Conservation (phyloP, 2,888 invertebrate species). For the Hypena proboscidalis region DNA sequence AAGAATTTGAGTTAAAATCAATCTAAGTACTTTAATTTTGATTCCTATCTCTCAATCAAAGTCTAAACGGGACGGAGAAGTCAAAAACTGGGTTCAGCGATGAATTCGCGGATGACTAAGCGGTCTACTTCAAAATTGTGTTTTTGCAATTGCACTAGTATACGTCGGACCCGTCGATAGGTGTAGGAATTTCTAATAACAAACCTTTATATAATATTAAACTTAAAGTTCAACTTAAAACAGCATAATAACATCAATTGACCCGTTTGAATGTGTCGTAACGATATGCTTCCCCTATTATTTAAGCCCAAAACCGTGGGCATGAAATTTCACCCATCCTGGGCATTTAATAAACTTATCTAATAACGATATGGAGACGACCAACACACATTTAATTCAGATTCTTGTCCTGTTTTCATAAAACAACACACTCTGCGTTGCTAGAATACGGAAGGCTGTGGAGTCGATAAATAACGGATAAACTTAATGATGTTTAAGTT, state of each 20-base stretch:
- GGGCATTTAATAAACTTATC: conserved; percentile 57
- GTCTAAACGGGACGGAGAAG: no score
- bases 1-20: no score
- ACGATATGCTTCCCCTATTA: conserved; percentile 23
- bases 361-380: conserved; percentile 60
- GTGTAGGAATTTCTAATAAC: no score
- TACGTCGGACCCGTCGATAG: no score
- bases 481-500: no score
- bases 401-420: conserved; percentile 70
- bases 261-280: conserved; percentile 12
- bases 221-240: conserved; percentile 16
- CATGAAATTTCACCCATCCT: conserved; percentile 49
- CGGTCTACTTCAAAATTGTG: no score
- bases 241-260: conserved; percentile 10
- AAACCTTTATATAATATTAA: no score
- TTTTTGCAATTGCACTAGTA: no score
- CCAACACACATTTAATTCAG: conserved; percentile 65
- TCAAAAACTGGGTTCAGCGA: no score
- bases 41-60: no score
- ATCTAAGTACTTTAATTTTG: no score
- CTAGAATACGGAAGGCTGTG: conserved; percentile 42
- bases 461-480: conserved; percentile 34
- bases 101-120: no score
- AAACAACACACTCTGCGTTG: conserved; percentile 59
- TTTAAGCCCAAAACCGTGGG: conserved; percentile 39